Percentiles rank a stretch among this genome's conserved stretches.
Conservation (phyloP, 2,888 invertebrate species). For the Eupithecia centaureata region DNA sequence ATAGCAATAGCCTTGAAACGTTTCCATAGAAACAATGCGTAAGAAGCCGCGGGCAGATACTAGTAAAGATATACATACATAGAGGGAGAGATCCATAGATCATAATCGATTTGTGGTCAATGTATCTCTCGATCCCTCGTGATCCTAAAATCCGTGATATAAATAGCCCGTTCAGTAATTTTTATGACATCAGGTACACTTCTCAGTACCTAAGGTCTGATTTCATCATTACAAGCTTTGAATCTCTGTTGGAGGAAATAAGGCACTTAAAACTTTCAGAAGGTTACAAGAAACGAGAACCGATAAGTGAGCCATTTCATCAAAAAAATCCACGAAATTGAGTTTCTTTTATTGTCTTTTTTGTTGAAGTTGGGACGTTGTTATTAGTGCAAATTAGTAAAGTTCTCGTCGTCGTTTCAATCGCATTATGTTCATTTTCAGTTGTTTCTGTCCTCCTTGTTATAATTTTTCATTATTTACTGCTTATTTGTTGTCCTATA, state of each 20-base stretch:
- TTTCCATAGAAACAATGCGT: no score
- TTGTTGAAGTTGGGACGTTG: constrained; percentile 25
- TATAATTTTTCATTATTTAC: constrained; percentile 50
- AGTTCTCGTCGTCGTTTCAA: constrained; percentile 43
- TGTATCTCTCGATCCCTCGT: no score
- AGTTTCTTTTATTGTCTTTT: constrained; percentile 37
- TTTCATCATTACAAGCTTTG: background rate
- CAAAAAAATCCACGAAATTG: constrained; percentile 29
- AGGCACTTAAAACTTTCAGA: constrained; percentile 35
- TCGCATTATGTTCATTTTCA: constrained; percentile 48
- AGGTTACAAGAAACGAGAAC: constrained; percentile 41
- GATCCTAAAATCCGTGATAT: no score
- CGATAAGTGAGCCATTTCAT: constrained; percentile 36
- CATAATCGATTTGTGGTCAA: no score
- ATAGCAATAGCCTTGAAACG: no score
- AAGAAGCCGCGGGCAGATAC: no score
- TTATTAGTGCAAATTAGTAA: constrained; percentile 49
- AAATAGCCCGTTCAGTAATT: no score
- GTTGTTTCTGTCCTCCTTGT: constrained; percentile 43
- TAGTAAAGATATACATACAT: no score
- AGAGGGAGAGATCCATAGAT: no score
- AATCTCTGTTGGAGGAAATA: background rate
- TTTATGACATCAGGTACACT: background rate
- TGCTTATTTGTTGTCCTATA: constrained; percentile 24
- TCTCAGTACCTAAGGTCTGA: no score